Base-by-base conservation (phyloP, 2,888 invertebrate genomes). In the Ceramica pisi region DNA sequence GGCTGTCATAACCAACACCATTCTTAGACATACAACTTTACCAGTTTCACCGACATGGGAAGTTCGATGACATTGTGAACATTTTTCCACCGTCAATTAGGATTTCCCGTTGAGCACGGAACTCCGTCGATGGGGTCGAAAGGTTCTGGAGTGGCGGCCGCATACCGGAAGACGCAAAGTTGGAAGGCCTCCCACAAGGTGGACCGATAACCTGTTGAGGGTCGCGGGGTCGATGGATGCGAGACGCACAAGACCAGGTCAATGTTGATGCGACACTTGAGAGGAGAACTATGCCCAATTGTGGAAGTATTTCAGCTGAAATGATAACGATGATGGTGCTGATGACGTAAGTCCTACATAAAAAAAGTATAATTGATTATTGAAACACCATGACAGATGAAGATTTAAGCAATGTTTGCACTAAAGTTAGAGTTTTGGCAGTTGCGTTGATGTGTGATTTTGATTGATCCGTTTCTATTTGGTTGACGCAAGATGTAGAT, bases 41-140 rank as follows among this genome's bases (percentile, higher is more conserved):
- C 77, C 12, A 75, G 84, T 84, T 84, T 78, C 80, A 57, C 82
- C 57, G 2, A 31, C 41, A 60, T 50, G 57, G 78, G 72, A 82
- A 84, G 84, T 84, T 78, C 82, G 48, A 60, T 73, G 81, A 68
- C 79, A 73, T 82, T 72, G 59, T 50, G 14, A 71, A 38, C 71
- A 79, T 85, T 71, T 79, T 70, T 79, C 72, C 35, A 61, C 38
- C 50, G 46, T 64, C 23, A 44, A 67, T 73, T 83, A 78, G 71
- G 64, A 79, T 79, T 85, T 86, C 84, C 84, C 60, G 81, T 76
- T 66, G 2, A 7, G 31, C 56, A 19, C 46, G 83, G 85, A 84
- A 82, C 53, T 75, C 59, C 46, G 41, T 14, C 14, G 41, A 14
- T 41, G 14, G 14, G 41, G 41, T 41, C 14, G 38, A 38, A 41